Base-by-base conservation (phyloP, 2,888 invertebrate species). In the Hydrotaea diabolus region DNA sequence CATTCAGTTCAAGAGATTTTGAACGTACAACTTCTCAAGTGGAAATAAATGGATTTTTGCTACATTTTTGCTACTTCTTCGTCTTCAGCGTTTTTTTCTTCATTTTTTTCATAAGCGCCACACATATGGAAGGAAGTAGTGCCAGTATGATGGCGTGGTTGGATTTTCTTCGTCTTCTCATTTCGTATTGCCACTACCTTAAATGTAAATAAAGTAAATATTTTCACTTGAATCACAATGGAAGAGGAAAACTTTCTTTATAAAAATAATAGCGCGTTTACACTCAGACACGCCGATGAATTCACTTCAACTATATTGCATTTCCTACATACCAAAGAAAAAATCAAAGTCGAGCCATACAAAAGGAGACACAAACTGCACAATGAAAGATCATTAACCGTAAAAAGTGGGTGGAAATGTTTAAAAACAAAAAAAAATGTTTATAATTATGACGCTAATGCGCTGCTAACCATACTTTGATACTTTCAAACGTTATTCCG, bases 1-100 rank as follows among this genome's bases (percentile, higher is more conserved):
- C 23, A 53, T 21, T 72, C 0, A 71, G 69, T 80, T 83, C 77
- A 83, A 83, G 80, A 74, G 77, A 26, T 80, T 31, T 21, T 11
- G 57, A 19, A 43, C 26, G 59, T 23, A 59, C 26, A 49, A 49
- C 59, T 23, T 72, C 69, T 80, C 80, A 83, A 83, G 83, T 83
- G 79, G 76, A 57, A 59, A 55, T 75, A 57, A 31, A 31, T 76
- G 76, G 64, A 71, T n/a, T 55, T 49, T 64, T 43, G 55, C 64
- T 62, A 72, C 59, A 53, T 17, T 71, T 26, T 9, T 71, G n/a
- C 53, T 71, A n/a, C 43, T 43, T 43, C 43, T 4, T 7, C 3
- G 43, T 43, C 49, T 13, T n/a, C 49, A 8, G 49, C n/a, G 4
- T 43, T n/a, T n/a, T n/a, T 13, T 7, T 43, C 36, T 36, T 36